phyloP scores from a whole-genome alignment of 2,888 invertebrate species.

The Schizaphis graminum region DNA sequence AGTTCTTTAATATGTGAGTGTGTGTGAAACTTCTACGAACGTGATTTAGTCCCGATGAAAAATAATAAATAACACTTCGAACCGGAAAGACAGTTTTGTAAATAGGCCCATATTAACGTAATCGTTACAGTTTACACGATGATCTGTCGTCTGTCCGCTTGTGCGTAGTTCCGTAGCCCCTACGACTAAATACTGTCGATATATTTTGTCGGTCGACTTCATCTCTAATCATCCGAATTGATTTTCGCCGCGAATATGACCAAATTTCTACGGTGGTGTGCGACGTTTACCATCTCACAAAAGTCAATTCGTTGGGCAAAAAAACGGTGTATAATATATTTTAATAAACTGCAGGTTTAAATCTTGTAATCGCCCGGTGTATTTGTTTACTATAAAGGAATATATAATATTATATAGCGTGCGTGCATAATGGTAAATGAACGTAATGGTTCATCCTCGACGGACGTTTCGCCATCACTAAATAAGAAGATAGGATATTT shows the following conservation, averaged over 20 bases:
- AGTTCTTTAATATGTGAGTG: neutral
- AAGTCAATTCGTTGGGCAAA: neutral
- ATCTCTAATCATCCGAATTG: neutral
- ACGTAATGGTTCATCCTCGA: no score
- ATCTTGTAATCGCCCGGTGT: neutral
- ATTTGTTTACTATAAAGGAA: neutral
- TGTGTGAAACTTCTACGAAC: neutral
- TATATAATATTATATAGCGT: neutral
- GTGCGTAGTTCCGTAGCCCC: neutral
- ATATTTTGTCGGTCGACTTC: neutral
- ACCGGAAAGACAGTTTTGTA: neutral
- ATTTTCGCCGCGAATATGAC: neutral
- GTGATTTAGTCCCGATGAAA: neutral
- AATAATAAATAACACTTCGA: neutral
- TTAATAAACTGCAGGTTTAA: neutral
- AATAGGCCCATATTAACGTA: neutral
- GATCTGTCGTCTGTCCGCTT: neutral
- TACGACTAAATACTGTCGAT: neutral
- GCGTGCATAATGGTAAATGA: neutral
- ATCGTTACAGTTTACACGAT: neutral
- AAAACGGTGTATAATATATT: neutral
- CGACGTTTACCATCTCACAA: neutral
- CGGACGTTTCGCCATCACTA: neutral
- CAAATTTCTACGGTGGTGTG: neutral
- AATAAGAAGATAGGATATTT: neutral